Base-by-base conservation (phyloP, 2,888 invertebrate species). In the Nymphalis urticae region DNA sequence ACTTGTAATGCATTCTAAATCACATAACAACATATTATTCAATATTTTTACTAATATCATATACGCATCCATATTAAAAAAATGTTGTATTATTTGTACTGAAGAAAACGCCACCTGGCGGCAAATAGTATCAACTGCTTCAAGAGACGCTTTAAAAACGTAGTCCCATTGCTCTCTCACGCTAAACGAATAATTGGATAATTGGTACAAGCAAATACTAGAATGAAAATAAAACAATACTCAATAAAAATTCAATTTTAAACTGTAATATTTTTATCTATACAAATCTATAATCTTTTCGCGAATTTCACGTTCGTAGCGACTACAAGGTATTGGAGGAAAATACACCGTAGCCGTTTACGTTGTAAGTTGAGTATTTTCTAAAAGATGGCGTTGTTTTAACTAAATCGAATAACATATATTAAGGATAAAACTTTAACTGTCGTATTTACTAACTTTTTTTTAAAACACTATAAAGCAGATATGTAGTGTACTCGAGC, bases 351-450 rank as follows among this genome's bases (percentile, higher is more conserved):
- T 32, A 61, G 48, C 58, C 48, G n/a, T 54, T 54, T 48, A 70
- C 64, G 64, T 69, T 63, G 60, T 63, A 27, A n/a, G 36, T 70
- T n/a, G 24, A 19, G 50, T 53, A 58, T 59, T 32, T 51, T 32
- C 36, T 54, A 66, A 21, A 53, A 72, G 68, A 72, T 70, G 71
- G 71, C 71, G 69, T 21, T 66, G 17, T n/a, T 27, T 16, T 16
- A 16, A 10, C n/a, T 5, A 21, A 27, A 17, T 6, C 8, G 24
- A 21, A 36, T 8, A 16, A 7, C 42, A 1, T 21, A 2, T 54
- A 54, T 1, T 24, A 16, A 6, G 16, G 7, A 19, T 51, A 21
- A 51, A 19, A 42, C 42, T 13, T 42, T 13, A 42, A 0, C 10
- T 42, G 13, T 10, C 13, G 13, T 42, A 42, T 13, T 13, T 13